phyloP scores from a whole-genome alignment of 2,888 invertebrate species.

The Beris morrisii region DNA sequence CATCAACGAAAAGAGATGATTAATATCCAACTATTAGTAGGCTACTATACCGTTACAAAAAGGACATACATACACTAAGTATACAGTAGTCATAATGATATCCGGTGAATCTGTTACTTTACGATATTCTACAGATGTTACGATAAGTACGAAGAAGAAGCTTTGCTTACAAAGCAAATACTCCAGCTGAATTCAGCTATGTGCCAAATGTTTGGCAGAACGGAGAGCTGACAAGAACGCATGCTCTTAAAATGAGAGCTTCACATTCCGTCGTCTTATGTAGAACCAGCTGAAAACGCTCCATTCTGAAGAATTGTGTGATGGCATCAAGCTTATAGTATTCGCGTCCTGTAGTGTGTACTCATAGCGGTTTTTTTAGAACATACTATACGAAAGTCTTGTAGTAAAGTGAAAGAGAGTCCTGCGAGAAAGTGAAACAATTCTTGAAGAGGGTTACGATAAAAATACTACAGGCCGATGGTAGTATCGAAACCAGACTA shows the following conservation, averaged over 20 bases:
- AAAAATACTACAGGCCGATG: constrained; percentile 13
- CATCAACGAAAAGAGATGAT: constrained; percentile 18
- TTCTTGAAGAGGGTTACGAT: constrained; percentile 28
- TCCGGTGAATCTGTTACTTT: constrained; percentile 25
- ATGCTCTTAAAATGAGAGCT: background rate
- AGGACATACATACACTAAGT: constrained; percentile 17
- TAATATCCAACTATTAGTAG: constrained; percentile 29
- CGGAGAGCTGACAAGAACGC: constrained; percentile 6
- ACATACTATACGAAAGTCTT: background rate
- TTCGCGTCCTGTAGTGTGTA: constrained; percentile 15
- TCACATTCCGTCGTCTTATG: background rate
- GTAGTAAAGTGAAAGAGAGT: constrained; percentile 30
- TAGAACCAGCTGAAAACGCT: constrained; percentile 8
- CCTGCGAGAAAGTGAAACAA: constrained; percentile 30
- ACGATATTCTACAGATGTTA: constrained; percentile 15
- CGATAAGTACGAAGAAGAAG: constrained; percentile 2
- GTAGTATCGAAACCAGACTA: constrained; percentile 18
- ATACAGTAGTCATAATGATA: constrained; percentile 2
- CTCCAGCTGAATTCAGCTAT: constrained; percentile 9
- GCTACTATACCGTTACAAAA: constrained; percentile 24
- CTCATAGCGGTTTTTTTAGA: background rate
- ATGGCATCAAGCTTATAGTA: constrained; percentile 17
- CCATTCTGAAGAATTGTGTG: constrained; percentile 8
- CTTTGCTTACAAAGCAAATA: constrained; percentile 1
- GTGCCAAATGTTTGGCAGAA: constrained; percentile 10